Evolutionary conservation across 2,888 invertebrate genomes (phyloP).

Genomic region (Platycheirus albimanus): DNA sequence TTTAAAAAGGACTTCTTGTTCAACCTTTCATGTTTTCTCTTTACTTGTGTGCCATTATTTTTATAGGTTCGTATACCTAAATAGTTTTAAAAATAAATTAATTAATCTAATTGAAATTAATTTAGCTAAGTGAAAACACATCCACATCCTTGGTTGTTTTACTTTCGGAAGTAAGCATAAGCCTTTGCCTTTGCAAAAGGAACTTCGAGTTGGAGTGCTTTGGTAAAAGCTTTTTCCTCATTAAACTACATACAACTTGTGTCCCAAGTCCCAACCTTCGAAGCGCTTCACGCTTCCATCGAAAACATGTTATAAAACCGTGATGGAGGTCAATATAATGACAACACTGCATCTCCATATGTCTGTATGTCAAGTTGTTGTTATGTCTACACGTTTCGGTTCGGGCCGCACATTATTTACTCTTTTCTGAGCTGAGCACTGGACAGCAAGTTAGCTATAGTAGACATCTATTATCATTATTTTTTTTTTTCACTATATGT

Average conservation of each 20-base stretch:
- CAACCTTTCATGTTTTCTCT: no score
- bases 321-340: conserved; percentile 65
- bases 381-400: conserved; percentile 51
- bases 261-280: not conserved
- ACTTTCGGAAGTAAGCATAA: not conserved
- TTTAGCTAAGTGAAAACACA: no score
- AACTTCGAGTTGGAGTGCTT: not conserved
- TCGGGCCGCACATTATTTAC: conserved; percentile 48
- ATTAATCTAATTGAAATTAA: no score
- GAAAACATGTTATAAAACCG: conserved; percentile 27
- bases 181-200: not conserved
- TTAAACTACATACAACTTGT: not conserved
- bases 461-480: not conserved
- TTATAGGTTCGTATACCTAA: no score
- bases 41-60: no score
- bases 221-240: not conserved
- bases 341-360: conserved; percentile 36
- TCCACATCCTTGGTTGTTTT: no score
- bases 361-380: conserved; percentile 47
- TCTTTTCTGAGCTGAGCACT: no score
- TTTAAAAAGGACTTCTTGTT: no score
- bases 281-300: not conserved
- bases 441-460: not conserved
- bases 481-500: not conserved
- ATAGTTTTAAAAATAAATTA: no score